These are phyloP conservation scores for Lasioglossum albipes DNA, from an alignment of 1,140 invertebrate genomes.

Conservation along the genomic window DNA sequence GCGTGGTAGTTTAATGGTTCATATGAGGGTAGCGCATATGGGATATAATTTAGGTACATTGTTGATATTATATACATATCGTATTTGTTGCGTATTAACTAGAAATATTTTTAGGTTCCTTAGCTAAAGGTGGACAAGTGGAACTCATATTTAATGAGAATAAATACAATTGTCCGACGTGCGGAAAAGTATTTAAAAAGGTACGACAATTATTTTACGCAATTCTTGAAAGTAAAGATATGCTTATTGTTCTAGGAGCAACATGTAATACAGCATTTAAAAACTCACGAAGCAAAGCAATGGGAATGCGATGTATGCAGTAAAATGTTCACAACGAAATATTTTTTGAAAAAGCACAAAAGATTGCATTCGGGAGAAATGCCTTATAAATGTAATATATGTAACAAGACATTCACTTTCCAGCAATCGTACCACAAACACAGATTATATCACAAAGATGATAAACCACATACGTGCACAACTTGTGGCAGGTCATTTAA, in stretches of 20 bases:
- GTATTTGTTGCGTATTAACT: conserved; percentile 14
- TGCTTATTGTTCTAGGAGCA: conserved; percentile 76
- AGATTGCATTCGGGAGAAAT: conserved; percentile 92
- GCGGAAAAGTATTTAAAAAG: conserved; percentile 81
- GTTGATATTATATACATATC: background rate
- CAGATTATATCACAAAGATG: conserved; percentile 90
- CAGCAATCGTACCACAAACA: conserved; percentile 96
- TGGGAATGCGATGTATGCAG: conserved; percentile 92
- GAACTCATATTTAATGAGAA: conserved; percentile 65
- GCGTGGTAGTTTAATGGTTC: conserved; percentile 89
- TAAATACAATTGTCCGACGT: conserved; percentile 77
- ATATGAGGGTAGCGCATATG: conserved; percentile 88
- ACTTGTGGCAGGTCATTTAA: conserved; percentile 92
- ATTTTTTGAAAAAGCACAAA: conserved; percentile 94
- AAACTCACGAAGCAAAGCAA: conserved; percentile 82
- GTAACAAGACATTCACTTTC: conserved; percentile 93
- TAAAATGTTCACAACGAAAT: conserved; percentile 93
- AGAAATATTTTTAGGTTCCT: conserved; percentile 56
- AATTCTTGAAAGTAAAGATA: conserved; percentile 22
- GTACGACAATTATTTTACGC: conserved; percentile 58
- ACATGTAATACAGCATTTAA: conserved; percentile 81
- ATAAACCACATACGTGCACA: conserved; percentile 89
- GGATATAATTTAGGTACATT: conserved; percentile 75
- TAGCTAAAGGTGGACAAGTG: conserved; percentile 63
- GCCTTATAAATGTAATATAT: conserved; percentile 91